phyloP scores from a whole-genome alignment of 1,140 invertebrate genomes.

The Ceratoteleas bidentatus region DNA sequence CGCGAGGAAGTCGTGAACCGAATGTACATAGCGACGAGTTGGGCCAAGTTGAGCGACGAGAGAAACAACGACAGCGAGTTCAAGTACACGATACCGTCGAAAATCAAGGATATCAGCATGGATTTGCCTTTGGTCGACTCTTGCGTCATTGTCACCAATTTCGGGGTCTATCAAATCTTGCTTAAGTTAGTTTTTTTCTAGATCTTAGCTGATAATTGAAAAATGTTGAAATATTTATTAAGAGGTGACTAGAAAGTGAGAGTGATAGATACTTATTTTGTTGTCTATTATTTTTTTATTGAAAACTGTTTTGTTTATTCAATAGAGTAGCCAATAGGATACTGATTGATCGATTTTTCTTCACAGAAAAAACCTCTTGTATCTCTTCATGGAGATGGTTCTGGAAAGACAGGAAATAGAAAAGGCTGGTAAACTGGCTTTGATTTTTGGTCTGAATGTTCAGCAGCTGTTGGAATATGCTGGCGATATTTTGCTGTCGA shows the following conservation, averaged over 20 bases:
- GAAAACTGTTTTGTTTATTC: no score
- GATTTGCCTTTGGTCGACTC: slow-evolving; percentile 83
- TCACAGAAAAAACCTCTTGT: slow-evolving; percentile 84
- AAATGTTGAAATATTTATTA: no score
- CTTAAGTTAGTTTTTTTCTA: slow-evolving; percentile 81
- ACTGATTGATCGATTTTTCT: neutral
- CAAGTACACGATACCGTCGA: slow-evolving; percentile 77
- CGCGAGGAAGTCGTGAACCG: slow-evolving; percentile 79
- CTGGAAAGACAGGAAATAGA: slow-evolving; percentile 82
- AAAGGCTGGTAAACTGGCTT: slow-evolving; percentile 82
- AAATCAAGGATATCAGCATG: slow-evolving; percentile 81
- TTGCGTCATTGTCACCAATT: slow-evolving; percentile 87
- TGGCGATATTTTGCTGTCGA: slow-evolving; percentile 86
- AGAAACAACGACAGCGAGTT: slow-evolving; percentile 71
- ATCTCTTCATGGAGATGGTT: slow-evolving; percentile 86
- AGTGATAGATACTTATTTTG: no score
- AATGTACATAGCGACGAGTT: slow-evolving; percentile 79
- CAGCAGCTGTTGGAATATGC: slow-evolving; percentile 87
- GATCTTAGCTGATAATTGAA: neutral
- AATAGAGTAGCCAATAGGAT: no score
- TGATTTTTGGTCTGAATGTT: slow-evolving; percentile 85
- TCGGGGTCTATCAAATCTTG: slow-evolving; percentile 85
- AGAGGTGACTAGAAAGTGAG: no score
- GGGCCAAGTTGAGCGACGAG: slow-evolving; percentile 68
- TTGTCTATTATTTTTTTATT: no score